Evolutionary conservation across 2,888 invertebrate genomes (phyloP).

Genomic region (Seladonia tumulorum): DNA sequence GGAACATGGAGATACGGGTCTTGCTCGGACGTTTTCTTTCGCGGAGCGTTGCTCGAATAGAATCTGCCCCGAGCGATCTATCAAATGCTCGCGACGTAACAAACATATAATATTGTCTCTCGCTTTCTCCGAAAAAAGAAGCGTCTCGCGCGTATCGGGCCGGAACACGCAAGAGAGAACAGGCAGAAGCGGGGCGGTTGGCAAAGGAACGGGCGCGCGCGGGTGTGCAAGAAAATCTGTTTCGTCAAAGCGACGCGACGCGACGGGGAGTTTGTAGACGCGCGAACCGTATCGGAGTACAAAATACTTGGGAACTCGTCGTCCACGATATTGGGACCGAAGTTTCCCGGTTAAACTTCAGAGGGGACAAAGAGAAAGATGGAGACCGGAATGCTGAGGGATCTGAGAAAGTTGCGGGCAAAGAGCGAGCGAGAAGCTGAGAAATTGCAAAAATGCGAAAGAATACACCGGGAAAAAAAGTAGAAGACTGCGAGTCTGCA

Average conservation of each 20-base stretch:
- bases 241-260: neutral
- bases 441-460: neutral
- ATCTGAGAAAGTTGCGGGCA: neutral
- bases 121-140: neutral
- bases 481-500: neutral
- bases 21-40: neutral
- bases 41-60: neutral
- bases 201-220: neutral
- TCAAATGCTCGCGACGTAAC: neutral
- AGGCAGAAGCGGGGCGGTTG: neutral
- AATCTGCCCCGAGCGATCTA: neutral
- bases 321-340: constrained; percentile 15
- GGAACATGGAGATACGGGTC: neutral
- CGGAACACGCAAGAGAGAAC: neutral
- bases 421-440: neutral
- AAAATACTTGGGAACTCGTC: constrained; percentile 17
- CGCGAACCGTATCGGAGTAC: constrained; percentile 17
- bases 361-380: neutral
- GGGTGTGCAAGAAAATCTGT: neutral
- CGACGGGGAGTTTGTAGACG: constrained; percentile 6
- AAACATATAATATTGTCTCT: neutral
- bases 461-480: neutral
- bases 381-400: neutral
- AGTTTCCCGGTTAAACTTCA: constrained; percentile 32
- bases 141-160: neutral